Base-by-base conservation (phyloP, 2,113 vertebrate genomes). In the Ursus arctos region DNA sequence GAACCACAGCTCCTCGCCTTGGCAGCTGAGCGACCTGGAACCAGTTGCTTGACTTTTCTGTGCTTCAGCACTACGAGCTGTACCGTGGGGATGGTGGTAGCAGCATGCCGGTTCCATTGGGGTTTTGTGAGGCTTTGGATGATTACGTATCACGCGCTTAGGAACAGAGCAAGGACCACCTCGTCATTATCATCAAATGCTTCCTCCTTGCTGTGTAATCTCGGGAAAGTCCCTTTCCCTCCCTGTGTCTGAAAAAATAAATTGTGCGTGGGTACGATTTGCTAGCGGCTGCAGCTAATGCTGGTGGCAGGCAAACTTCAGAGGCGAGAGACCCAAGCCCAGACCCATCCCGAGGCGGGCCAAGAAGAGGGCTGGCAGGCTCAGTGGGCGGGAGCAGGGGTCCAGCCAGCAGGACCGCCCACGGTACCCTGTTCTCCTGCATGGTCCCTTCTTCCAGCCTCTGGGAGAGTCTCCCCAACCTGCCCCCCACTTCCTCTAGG, bases 11-110 rank as follows among this genome's bases (percentile, higher is more conserved):
- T 31, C 80, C 53, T 76, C 51, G 0, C 5, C 31, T 69, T 36
- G 55, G 40, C n/a, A 0, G 14, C 36, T 43, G 31, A 63, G 49
- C 13, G 28, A 47, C 87, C 31, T 36, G 63, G 53, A 81, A 26
- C 69, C 26, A 94, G 49, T 43, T 11, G 53, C 76, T 80, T 61
- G 21, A n/a, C 36, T n/a, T 84, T 90, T 88, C 86, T 79, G 43
- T 9, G 47, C 33, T 26, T 61, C 63, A 8, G 63, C 8, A 13
- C 31, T 26, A 9, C 57, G 2, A 0, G 26, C 57, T 15, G 21
- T 31, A 4, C 12, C 21, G 0, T 3, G 24, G 22, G 51, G 3
- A 13, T 0, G 19, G 11, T n/a, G 65, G 36, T 4, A 2, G 6
- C 0, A 18, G 1, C 51, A 33, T 1, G 2, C 47, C 51, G 7